These are phyloP conservation scores for Dicentrarchus labrax DNA, from an alignment of 2,113 vertebrate genomes.

Conservation along the genomic window DNA sequence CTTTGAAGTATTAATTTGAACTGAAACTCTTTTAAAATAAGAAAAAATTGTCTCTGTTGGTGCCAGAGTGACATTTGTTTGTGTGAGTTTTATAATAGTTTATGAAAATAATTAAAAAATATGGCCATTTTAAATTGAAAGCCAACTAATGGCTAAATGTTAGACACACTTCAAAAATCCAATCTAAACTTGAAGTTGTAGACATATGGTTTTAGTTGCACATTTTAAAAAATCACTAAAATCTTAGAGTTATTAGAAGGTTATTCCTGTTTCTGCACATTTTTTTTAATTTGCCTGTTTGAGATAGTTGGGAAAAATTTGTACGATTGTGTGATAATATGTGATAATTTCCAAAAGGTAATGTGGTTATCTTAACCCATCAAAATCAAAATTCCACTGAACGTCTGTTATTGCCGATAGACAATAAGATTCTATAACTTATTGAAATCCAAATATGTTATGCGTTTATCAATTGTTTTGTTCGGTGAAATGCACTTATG, in stretches of 20 bases:
- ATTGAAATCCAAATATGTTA: background rate
- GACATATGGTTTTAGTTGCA: background rate
- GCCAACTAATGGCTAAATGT: background rate
- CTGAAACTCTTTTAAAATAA: background rate
- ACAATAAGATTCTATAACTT: background rate
- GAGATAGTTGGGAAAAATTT: background rate
- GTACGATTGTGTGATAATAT: background rate
- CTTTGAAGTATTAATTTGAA: background rate
- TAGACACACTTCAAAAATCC: background rate
- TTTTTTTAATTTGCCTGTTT: background rate
- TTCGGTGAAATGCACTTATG: background rate
- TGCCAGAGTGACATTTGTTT: too few species aligned
- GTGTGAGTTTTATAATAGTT: background rate
- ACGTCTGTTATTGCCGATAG: background rate
- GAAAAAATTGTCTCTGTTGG: too few species aligned
- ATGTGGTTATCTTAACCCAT: background rate
- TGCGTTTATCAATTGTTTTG: background rate
- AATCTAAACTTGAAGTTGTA: background rate
- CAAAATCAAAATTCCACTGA: background rate
- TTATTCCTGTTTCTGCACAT: background rate
- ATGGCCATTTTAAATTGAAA: background rate
- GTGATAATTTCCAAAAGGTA: background rate
- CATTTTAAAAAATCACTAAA: background rate
- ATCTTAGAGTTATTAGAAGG: background rate
- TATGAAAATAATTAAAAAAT: background rate